Conservation (phyloP, 2,113 vertebrate species). For the Paracyprichromis sp. region DNA sequence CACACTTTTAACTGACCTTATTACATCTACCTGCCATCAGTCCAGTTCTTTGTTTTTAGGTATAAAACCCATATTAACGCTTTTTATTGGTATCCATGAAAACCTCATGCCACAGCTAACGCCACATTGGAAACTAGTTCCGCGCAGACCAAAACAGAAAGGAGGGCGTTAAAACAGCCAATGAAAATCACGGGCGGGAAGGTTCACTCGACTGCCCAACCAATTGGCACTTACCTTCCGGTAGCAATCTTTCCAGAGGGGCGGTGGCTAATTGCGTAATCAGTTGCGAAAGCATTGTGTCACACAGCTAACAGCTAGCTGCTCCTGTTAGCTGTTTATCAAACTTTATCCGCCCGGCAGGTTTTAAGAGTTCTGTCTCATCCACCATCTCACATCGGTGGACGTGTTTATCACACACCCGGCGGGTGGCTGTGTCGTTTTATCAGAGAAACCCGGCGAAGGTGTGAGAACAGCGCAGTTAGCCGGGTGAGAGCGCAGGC, state of each 20-base stretch:
- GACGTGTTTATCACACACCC: neutral
- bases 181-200: constrained; percentile 31
- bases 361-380: too few species aligned
- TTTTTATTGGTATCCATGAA: neutral
- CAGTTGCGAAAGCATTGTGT: constrained; percentile 13
- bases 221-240: neutral
- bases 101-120: fast-evolving
- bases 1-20: neutral
- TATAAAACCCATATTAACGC: neutral
- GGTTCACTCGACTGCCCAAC: neutral
- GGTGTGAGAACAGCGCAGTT: neutral
- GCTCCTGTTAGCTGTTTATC: neutral
- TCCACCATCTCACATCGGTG: neutral
- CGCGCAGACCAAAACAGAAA: neutral
- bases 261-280: neutral
- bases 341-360: neutral
- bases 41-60: neutral
- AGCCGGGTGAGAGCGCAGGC: neutral
- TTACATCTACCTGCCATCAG: neutral
- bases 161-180: neutral
- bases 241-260: neutral
- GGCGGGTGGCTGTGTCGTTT: neutral
- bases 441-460: neutral
- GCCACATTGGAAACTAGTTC: neutral
- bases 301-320: neutral